Percentiles rank a stretch among this genome's conserved stretches.
Conservation (phyloP, 2,888 invertebrate genomes). For the Ectemnius lituratus region DNA sequence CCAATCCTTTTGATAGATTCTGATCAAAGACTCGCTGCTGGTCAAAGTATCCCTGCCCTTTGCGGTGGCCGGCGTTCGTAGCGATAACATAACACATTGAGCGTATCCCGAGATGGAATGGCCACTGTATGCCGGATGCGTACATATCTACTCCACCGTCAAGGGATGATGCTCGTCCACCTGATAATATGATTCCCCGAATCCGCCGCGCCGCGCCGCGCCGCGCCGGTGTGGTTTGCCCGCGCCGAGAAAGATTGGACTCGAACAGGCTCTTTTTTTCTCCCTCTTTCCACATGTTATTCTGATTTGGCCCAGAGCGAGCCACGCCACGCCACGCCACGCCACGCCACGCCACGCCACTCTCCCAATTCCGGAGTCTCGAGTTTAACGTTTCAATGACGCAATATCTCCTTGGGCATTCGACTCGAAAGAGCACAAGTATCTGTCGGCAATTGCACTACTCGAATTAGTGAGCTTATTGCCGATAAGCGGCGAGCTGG, state of each 20-base stretch:
- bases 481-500: slow-evolving; percentile 36
- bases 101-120: slow-evolving; percentile 45
- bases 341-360: no score
- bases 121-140: slow-evolving; percentile 2
- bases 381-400: no score
- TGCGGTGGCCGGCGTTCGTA: slow-evolving; percentile 31
- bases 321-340: no score
- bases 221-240: slow-evolving; percentile 1
- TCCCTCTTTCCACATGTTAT: no score
- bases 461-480: slow-evolving; percentile 54
- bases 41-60: slow-evolving; percentile 54
- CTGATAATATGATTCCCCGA: slow-evolving; percentile 8
- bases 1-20: slow-evolving; percentile 65
- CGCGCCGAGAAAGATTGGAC: no score
- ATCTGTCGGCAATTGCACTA: slow-evolving; percentile 19
- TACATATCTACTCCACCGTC: slow-evolving; percentile 1
- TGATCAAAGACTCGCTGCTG: slow-evolving; percentile 59
- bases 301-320: no score
- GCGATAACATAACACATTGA: slow-evolving; percentile 58
- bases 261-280: no score
- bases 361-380: no score
- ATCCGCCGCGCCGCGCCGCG: no score
- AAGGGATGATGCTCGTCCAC: slow-evolving; percentile 21
- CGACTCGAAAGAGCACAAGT: slow-evolving; percentile 26
- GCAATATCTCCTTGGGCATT: no score